A percentile compares a stretch with the other conserved stretches of the same genome.
Conservation (phyloP, 53 echinoderm and acorn worm genomes). For the Arbacia lixula region DNA sequence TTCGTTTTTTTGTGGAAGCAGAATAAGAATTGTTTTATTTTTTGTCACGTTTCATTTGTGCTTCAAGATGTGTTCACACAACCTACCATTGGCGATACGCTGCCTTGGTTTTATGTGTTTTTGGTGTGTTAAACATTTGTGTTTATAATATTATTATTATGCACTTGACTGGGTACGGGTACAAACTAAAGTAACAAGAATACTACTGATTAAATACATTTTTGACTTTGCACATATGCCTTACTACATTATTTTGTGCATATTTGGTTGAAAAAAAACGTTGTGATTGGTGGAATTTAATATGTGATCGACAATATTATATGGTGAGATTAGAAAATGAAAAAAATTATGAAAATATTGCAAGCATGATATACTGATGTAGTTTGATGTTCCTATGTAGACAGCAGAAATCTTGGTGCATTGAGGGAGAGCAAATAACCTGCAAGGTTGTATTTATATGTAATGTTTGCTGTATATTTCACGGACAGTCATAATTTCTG, state of each 20-base stretch:
- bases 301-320: constrained; percentile 27
- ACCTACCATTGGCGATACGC: too few relatives aligned
- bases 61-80: background rate
- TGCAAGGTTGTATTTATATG: too few relatives aligned
- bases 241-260: constrained; percentile 53
- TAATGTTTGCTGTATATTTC: too few relatives aligned
- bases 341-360: too few relatives aligned
- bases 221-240: constrained; percentile 49
- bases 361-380: constrained; percentile 15
- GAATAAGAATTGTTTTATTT: constrained; percentile 15
- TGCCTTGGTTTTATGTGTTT: constrained; percentile 43
- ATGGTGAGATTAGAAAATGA: constrained; percentile 27
- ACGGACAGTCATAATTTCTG: too few relatives aligned
- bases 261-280: constrained; percentile 20
- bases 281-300: too few relatives aligned
- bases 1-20: constrained; percentile 4
- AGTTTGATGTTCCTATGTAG: constrained; percentile 46
- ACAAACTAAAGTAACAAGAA: constrained; percentile 27
- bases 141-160: constrained; percentile 25
- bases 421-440: too few relatives aligned
- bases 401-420: too few relatives aligned
- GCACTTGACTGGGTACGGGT: constrained; percentile 56
- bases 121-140: background rate
- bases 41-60: constrained; percentile 31
- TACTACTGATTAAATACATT: constrained; percentile 29